Conservation (phyloP, 2,797 vertebrate species). For the Micrastur ruficollis region DNA sequence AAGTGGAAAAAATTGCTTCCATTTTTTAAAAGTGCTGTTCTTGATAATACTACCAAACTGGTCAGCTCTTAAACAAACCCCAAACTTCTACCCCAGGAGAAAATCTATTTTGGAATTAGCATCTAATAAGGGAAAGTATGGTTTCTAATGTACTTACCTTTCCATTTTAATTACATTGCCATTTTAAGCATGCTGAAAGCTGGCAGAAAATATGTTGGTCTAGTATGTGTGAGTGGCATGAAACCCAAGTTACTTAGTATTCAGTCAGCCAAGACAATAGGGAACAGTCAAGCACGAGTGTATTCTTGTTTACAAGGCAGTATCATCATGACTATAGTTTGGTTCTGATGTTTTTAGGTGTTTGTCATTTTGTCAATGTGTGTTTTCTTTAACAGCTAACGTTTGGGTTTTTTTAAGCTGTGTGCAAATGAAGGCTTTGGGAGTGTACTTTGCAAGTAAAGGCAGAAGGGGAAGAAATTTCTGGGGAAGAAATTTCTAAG, state of each 20-base stretch:
- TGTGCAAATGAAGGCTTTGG: neutral
- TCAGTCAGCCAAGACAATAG: neutral
- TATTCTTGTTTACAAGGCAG: neutral
- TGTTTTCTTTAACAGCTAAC: neutral
- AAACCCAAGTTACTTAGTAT: neutral
- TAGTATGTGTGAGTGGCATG: neutral
- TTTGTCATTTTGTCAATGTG: neutral
- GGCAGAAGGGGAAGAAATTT: neutral
- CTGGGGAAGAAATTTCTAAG: neutral
- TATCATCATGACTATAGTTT: neutral
- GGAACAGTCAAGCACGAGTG: fast-evolving
- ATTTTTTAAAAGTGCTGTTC: neutral
- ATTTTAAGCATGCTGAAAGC: neutral
- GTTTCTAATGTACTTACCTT: neutral
- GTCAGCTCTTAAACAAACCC: neutral
- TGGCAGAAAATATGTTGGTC: neutral
- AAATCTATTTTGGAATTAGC: neutral
- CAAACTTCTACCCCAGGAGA: neutral
- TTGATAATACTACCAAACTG: neutral
- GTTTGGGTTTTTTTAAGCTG: neutral
- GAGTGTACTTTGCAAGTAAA: neutral
- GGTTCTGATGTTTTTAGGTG: neutral
- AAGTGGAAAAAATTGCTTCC: neutral
- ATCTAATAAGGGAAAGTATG: neutral
- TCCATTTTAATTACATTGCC: neutral